Base-by-base conservation (phyloP, 2,113 vertebrate species). In the Petroica traversi region DNA sequence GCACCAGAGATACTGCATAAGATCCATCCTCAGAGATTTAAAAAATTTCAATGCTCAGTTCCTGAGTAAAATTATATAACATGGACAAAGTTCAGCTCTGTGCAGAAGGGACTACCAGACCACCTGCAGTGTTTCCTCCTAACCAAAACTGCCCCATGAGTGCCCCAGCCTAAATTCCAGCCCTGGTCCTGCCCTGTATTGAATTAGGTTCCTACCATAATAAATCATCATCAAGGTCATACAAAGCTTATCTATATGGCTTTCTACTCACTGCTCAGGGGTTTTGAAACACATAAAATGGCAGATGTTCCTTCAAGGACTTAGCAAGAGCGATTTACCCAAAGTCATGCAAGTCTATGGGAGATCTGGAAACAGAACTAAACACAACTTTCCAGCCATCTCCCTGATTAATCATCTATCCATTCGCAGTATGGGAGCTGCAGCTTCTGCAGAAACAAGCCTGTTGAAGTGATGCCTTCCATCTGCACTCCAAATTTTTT, bases 391-490 rank as follows among this genome's bases (percentile, higher is more conserved):
- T 93, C 64, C 64, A 95, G 61, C n/a, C 66, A 89, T 61, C 23
- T 85, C 23, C 3, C 57, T 89, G 83, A 91, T 94, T 92, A 94
- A 88, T 92, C 93, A 81, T 57, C 83, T 77, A 16, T 80, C 52
- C 28, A 52, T 52, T 78, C 18, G 0, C 78, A 57, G 48, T 72
- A 31, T 19, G 61, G 68, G 46, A 79, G 38, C 36, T 75, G 33
- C 40, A 75, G 48, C n/a, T 61, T 75, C 82, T 58, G 20, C 15
- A 83, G 51, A 84, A 78, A 75, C 18, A 62, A 16, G 13, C 15
- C 57, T 45, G 82, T 13, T 33, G 8, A 89, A 85, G 6, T 26
- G 11, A 64, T 63, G 17, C 33, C 49, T 80, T 82, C 51, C 58
- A 95, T 88, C 89, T 89, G 93, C 51, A 64, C 38, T 74, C 15